Conservation (phyloP, 2,797 vertebrate genomes). For the Fratercula arctica region DNA sequence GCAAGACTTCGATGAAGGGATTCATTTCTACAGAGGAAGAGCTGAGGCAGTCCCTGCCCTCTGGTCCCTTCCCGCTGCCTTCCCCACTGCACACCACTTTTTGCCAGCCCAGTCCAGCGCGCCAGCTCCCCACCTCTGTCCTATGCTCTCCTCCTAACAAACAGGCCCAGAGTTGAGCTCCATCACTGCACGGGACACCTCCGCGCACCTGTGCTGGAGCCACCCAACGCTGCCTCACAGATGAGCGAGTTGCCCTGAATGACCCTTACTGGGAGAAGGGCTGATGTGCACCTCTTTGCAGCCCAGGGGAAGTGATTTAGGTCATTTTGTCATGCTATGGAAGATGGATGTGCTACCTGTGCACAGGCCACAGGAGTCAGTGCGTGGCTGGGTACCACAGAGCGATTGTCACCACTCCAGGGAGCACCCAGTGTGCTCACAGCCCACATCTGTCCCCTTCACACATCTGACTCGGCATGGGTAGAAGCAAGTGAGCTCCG, state of each 20-base stretch:
- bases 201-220: not conserved
- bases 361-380: not conserved
- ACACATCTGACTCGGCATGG: not conserved
- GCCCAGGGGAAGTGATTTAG: not conserved
- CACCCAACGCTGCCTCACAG: not conserved
- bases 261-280: not conserved
- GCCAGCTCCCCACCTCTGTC: not conserved
- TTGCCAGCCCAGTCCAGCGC: not conserved
- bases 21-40: not conserved
- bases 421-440: not conserved
- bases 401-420: not conserved
- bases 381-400: not conserved
- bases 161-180: accelerated
- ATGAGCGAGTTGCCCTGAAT: not conserved
- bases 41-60: not conserved
- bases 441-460: not conserved
- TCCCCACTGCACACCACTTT: not conserved
- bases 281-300: not conserved
- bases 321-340: not conserved
- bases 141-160: not conserved
- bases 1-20: not conserved
- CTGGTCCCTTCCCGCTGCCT: not conserved
- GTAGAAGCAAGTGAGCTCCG: not conserved
- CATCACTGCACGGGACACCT: accelerated
- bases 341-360: not conserved